Conservation (phyloP, 2,797 vertebrate genomes). For the Poeciliopsis presidionis region DNA sequence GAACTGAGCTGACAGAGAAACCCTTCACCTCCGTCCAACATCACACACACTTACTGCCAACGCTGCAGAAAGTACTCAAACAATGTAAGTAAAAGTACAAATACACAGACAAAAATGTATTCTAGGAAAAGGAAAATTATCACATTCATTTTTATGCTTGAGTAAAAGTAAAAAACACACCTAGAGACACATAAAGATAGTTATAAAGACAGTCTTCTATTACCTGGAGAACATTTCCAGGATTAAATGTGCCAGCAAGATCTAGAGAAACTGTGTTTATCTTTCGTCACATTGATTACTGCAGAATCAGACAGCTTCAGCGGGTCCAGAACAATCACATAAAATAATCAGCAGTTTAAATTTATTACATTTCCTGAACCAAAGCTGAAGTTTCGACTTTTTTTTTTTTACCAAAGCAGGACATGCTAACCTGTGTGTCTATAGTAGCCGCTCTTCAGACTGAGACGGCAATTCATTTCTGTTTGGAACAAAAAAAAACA, state of each 20-base stretch:
- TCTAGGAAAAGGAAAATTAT: too few relatives aligned
- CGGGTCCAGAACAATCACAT: neutral
- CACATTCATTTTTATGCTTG: too few relatives aligned
- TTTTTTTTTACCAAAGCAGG: constrained; percentile 13
- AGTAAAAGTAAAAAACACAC: too few relatives aligned
- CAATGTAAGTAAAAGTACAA: too few relatives aligned
- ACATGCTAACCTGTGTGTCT: constrained; percentile 9
- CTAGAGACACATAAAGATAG: too few relatives aligned
- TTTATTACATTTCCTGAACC: neutral
- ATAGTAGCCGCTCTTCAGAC: constrained; percentile 7
- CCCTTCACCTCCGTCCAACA: constrained; percentile 45
- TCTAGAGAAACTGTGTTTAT: too few relatives aligned
- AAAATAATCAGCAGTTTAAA: neutral
- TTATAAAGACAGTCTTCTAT: too few relatives aligned
- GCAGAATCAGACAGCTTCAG: neutral
- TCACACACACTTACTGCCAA: constrained; percentile 45
- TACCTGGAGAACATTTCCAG: too few relatives aligned
- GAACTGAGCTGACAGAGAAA: constrained; percentile 32
- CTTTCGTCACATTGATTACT: too few relatives aligned
- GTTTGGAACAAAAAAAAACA: neutral
- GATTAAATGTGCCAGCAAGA: too few relatives aligned
- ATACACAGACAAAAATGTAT: too few relatives aligned
- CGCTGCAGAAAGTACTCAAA: too few relatives aligned
- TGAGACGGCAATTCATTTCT: constrained; percentile 26
- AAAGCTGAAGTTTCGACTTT: neutral